Percentiles rank a stretch among this genome's conserved stretches.
Conservation (phyloP, 2,888 invertebrate genomes). For the Falcaria lacertinaria region DNA sequence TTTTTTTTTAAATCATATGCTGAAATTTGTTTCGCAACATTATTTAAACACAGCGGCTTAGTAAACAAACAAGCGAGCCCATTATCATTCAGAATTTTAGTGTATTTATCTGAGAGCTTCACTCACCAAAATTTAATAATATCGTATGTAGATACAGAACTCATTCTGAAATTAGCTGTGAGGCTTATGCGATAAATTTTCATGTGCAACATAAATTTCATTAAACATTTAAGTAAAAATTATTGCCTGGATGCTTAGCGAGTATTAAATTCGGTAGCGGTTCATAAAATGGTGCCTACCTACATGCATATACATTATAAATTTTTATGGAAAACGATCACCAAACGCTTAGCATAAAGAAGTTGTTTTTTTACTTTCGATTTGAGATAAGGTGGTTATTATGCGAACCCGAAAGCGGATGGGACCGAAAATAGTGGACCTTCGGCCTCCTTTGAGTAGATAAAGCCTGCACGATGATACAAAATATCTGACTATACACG, state of each 20-base stretch:
- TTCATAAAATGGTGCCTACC: conserved; percentile 11
- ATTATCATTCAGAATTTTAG: no score
- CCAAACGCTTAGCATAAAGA: background rate
- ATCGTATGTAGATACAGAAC: background rate
- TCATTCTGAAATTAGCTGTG: conserved; percentile 19
- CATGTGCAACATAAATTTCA: conserved; percentile 35
- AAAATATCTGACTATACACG: background rate
- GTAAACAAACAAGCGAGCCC: no score
- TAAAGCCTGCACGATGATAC: background rate
- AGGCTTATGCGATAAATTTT: conserved; percentile 34
- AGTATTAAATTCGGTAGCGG: conserved; percentile 10
- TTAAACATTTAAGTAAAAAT: conserved; percentile 36
- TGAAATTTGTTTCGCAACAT: no score
- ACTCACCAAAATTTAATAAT: background rate
- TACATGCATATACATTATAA: background rate
- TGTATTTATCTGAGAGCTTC: background rate
- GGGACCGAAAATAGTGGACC: conserved; percentile 2
- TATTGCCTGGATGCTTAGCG: conserved; percentile 14
- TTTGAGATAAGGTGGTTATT: conserved; percentile 3
- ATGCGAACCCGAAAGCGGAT: conserved; percentile 1
- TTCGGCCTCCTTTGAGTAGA: background rate
- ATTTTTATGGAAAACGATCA: background rate
- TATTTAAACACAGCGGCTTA: no score
- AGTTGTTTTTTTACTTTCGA: background rate
- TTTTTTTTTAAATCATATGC: no score